Percentiles rank a stretch among this genome's conserved stretches.
Conservation (phyloP, 2,113 vertebrate genomes). For the Casuarius casuarius region DNA sequence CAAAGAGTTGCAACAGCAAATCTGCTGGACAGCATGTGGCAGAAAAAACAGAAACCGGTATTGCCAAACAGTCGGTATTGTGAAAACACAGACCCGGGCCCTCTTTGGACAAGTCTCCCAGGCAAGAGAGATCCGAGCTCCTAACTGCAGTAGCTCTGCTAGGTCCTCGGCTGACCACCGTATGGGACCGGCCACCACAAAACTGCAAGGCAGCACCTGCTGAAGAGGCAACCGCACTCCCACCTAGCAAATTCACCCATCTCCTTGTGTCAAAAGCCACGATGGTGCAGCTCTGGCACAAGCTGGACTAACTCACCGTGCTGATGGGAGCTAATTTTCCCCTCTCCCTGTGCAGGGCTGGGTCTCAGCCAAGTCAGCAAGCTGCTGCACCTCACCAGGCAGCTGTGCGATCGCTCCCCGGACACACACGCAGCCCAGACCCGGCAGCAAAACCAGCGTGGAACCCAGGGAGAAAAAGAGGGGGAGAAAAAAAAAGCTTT, state of each 20-base stretch:
- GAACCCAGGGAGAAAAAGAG: not conserved
- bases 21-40: not conserved
- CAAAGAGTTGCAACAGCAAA: not conserved
- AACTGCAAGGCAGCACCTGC: not conserved
- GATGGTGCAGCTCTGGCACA: not conserved
- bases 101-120: not conserved
- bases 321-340: no score
- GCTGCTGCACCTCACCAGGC: not conserved
- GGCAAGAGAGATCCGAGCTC: accelerated
- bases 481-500: not conserved
- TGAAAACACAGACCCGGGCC: accelerated
- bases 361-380: not conserved
- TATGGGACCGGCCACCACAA: accelerated
- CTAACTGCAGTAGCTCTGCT: not conserved
- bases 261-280: accelerated
- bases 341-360: not conserved
- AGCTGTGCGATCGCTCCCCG: accelerated
- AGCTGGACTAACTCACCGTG: not conserved
- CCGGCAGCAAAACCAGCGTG: not conserved
- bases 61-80: not conserved
- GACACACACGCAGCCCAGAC: accelerated
- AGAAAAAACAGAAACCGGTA: not conserved
- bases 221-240: not conserved
- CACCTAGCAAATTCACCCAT: not conserved
- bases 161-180: not conserved